phyloP scores from a whole-genome alignment of 2,797 vertebrate species.

The Pangasius krempfi region DNA sequence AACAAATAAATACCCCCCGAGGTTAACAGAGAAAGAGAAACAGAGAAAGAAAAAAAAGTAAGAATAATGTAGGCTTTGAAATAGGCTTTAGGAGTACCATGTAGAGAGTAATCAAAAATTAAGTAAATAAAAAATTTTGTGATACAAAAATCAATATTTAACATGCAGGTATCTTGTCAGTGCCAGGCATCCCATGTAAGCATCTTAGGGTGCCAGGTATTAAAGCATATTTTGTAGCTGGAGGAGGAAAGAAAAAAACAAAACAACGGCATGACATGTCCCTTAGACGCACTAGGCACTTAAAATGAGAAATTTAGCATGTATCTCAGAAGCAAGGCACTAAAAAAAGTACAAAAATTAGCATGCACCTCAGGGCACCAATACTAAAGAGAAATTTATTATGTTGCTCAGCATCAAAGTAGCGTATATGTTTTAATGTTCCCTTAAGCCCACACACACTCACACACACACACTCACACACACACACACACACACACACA shows the following conservation, averaged over 20 bases:
- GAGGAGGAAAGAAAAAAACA: not conserved
- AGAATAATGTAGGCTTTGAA: not conserved
- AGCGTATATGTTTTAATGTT: slow-evolving; percentile 22
- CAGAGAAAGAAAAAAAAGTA: not conserved
- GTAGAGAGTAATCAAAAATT: too few relatives aligned
- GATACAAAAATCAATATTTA: too few relatives aligned
- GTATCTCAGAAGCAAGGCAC: not conserved
- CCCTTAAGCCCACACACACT: slow-evolving; percentile 10
- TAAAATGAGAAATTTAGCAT: not conserved
- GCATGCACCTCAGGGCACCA: not conserved
- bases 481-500: not conserved
- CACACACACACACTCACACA: not conserved
- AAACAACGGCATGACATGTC: not conserved
- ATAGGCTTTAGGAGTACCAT: not conserved
- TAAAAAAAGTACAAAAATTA: slow-evolving; percentile 1
- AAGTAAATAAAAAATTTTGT: too few relatives aligned
- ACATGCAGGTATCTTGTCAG: too few relatives aligned
- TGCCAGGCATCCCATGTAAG: not conserved
- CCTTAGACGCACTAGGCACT: not conserved
- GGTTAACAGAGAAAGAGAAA: not conserved
- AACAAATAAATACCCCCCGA: not conserved
- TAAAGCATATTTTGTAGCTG: not conserved
- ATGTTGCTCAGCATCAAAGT: slow-evolving; percentile 17
- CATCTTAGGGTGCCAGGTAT: not conserved
- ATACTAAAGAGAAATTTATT: not conserved